A percentile compares a stretch with the other conserved stretches of the same genome.
Evolutionary conservation across 1,140 invertebrate species (phyloP).

Genomic region (Hermetia illucens): DNA sequence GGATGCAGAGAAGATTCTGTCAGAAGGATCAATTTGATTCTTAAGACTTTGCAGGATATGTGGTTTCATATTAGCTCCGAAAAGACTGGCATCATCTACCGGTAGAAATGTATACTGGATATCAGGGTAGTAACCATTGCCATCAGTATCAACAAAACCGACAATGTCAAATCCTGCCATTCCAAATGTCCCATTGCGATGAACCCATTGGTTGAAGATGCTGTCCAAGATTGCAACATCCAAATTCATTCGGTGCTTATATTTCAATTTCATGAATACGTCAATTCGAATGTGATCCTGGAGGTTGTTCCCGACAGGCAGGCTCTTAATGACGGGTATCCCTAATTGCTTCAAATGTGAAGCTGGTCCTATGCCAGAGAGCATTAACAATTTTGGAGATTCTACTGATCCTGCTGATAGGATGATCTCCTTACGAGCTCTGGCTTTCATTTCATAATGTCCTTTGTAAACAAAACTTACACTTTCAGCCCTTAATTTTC

Average conservation of each 20-base stretch:
- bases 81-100: conserved; percentile 29
- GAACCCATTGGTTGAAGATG: conserved; percentile 26
- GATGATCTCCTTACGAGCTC: too few relatives aligned
- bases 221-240: conserved; percentile 23
- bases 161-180: too few relatives aligned
- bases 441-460: too few relatives aligned
- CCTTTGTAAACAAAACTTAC: too few relatives aligned
- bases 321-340: conserved; percentile 36
- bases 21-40: neutral
- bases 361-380: too few relatives aligned
- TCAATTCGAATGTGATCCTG: conserved; percentile 41
- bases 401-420: too few relatives aligned
- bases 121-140: conserved; percentile 28
- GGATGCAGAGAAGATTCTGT: conserved; percentile 1
- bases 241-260: too few relatives aligned
- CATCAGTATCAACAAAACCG: conserved; percentile 28
- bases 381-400: too few relatives aligned
- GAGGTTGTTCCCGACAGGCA: conserved; percentile 60
- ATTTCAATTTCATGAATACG: conserved; percentile 26
- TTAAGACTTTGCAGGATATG: conserved; percentile 25
- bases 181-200: too few relatives aligned
- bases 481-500: conserved; percentile 25
- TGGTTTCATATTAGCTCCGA: conserved; percentile 30
- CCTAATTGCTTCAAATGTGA: conserved; percentile 30
- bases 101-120: conserved; percentile 29